phyloP scores from a whole-genome alignment of 2,113 vertebrate species.

The Rhombomys opimus region DNA sequence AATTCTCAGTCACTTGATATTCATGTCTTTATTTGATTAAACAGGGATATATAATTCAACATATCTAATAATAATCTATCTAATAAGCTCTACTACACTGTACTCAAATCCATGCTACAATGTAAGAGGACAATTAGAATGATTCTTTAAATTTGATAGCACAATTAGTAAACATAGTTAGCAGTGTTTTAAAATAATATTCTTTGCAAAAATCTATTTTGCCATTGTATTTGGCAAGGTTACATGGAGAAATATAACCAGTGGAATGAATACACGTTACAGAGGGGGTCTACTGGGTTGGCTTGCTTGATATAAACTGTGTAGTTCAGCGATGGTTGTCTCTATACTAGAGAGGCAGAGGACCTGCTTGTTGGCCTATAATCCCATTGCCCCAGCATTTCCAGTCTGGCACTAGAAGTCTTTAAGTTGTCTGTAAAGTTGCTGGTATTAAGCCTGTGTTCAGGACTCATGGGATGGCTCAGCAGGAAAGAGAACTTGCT shows the following conservation, averaged over 20 bases:
- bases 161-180: constrained; percentile 55
- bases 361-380: background rate
- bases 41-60: background rate
- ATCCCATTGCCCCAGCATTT: background rate
- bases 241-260: background rate
- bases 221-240: background rate
- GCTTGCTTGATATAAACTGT: background rate
- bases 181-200: background rate
- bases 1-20: background rate
- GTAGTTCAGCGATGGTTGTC: background rate
- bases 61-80: background rate
- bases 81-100: background rate
- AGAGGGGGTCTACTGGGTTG: background rate
- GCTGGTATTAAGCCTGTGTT: background rate
- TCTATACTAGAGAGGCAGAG: background rate
- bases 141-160: constrained; percentile 51
- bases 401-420: background rate
- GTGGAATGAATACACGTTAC: background rate
- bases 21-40: background rate
- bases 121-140: constrained; percentile 5
- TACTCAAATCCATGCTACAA: constrained; percentile 29
- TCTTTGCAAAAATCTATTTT: constrained; percentile 34
- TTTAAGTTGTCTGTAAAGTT: background rate
- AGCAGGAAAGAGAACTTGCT: background rate
- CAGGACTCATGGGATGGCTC: background rate